Evolutionary conservation across 1,140 invertebrate genomes (phyloP).

Genomic region (Zaprionus capensis): DNA sequence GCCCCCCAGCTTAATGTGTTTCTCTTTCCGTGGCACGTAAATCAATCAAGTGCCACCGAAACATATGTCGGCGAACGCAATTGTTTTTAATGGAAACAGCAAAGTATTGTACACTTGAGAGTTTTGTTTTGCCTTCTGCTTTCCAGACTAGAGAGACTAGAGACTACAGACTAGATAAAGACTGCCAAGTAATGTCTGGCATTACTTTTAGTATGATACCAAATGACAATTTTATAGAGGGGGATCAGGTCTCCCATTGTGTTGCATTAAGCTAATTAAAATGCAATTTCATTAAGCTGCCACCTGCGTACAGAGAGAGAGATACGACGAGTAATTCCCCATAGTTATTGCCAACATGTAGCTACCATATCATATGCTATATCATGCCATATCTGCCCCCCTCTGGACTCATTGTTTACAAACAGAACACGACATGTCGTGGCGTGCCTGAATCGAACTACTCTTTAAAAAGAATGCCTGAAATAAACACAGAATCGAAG

Average conservation of each 20-base stretch:
- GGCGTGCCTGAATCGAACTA: background rate
- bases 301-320: constrained; percentile 13
- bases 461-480: background rate
- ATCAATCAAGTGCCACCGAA: constrained; percentile 18
- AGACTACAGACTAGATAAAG: background rate
- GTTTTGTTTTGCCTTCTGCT: background rate
- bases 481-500: constrained; percentile 61
- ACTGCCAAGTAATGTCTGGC: background rate
- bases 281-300: constrained; percentile 57
- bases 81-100: constrained; percentile 16
- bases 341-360: background rate
- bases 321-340: constrained; percentile 7
- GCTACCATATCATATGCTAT: constrained; percentile 10
- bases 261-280: constrained; percentile 69
- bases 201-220: background rate
- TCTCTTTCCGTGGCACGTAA: constrained; percentile 18
- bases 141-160: background rate
- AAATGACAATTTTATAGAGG: constrained; percentile 1
- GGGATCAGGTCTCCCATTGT: background rate
- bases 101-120: background rate
- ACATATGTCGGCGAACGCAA: constrained; percentile 9
- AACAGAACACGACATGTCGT: constrained; percentile 39
- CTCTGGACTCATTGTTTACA: constrained; percentile 17
- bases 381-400: constrained; percentile 1
- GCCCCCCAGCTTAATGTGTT: background rate